A percentile compares a stretch with the other conserved stretches of the same genome.
Evolutionary conservation across 2,888 invertebrate species (phyloP).

Genomic region (Oegoconia quadripuncta): DNA sequence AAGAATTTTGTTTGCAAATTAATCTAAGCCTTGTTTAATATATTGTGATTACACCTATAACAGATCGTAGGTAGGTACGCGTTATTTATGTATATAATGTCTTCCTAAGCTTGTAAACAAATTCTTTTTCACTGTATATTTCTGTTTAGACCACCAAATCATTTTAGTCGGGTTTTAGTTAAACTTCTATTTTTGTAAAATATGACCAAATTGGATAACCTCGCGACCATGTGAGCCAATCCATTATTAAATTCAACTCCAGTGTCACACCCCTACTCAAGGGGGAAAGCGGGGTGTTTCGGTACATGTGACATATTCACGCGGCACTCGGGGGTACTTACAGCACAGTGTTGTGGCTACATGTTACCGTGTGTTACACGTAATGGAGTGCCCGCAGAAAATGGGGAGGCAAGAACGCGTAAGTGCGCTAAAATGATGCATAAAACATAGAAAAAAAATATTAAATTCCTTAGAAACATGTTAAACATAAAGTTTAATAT

Average conservation of each 20-base stretch:
- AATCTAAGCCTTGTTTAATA: too few species aligned
- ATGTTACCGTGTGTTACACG: slow-evolving; percentile 47
- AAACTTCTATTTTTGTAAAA: too few species aligned
- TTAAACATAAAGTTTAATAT: too few species aligned
- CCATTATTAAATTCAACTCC: slow-evolving; percentile 55
- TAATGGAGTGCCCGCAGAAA: slow-evolving; percentile 53
- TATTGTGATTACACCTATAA: too few species aligned
- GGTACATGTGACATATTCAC: slow-evolving; percentile 69
- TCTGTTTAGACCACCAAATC: too few species aligned
- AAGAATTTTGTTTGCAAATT: too few species aligned
- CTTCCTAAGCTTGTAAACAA: too few species aligned
- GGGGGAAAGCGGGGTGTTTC: slow-evolving; percentile 32
- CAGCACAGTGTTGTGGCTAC: slow-evolving; percentile 49
- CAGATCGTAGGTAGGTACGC: too few species aligned
- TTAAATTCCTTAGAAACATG: too few species aligned
- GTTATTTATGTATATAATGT: too few species aligned
- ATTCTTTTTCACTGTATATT: too few species aligned
- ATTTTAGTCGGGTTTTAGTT: too few species aligned
- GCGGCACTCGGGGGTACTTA: slow-evolving; percentile 58
- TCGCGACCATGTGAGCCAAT: slow-evolving; percentile 45
- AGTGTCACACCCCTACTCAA: slow-evolving; percentile 37
- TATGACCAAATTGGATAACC: slow-evolving; percentile 37
- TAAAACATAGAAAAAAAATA: slow-evolving; percentile 10
- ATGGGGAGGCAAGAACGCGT: slow-evolving; percentile 25
- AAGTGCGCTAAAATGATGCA: slow-evolving; percentile 28